Evolutionary conservation across 1,140 invertebrate species (phyloP), one percentile per base, ranked within the genome.

Genomic region (Drosophila pandora): DNA sequence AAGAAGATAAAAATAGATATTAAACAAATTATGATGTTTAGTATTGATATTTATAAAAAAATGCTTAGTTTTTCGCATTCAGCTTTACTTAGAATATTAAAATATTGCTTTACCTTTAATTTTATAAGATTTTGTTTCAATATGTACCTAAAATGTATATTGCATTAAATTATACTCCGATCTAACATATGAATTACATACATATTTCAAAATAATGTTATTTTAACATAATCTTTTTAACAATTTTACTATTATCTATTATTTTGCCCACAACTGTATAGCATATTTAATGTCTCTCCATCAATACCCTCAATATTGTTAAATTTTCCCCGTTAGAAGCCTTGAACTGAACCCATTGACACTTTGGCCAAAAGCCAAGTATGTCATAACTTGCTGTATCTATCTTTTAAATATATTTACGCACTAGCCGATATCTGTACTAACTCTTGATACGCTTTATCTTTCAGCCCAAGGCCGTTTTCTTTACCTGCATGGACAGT

Each of bases 401-500:
- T 63, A 43, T 59, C 43, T 48, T 34, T 41, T 8, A 10, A 68
- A 65, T 53, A 74, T 67, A 34, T 70, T 71, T 48, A 69, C 60
- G 30, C 61, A 62, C 56, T 65, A 61, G 50, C 23, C 45, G 32
- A 49, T 79, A 83, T 67, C 32, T 79, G 47, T 45, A 48, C 43
- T 76, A 69, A 80, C 77, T 37, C 25, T 58, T 48, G 63, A 82
- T 70, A 63, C 61, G 50, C 60, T 64, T 63, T 76, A 61, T 77
- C 59, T 63, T 79, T 77, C 56, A 99, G 96, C 98, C 98, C 6
- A 97, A 97, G 94, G 97, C 97, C 53, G 95, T 99, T 62, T 98
- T 99, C 92, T 98, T 99, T 92, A 98, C 97, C 13, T 99, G 98
- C 92, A 99, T 99, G 96, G 98, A 99, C 93, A 97, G 96, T 92